These are phyloP conservation scores for Drosophila tropicalis DNA, from an alignment of 1,140 invertebrate species.

Conservation along the genomic window DNA sequence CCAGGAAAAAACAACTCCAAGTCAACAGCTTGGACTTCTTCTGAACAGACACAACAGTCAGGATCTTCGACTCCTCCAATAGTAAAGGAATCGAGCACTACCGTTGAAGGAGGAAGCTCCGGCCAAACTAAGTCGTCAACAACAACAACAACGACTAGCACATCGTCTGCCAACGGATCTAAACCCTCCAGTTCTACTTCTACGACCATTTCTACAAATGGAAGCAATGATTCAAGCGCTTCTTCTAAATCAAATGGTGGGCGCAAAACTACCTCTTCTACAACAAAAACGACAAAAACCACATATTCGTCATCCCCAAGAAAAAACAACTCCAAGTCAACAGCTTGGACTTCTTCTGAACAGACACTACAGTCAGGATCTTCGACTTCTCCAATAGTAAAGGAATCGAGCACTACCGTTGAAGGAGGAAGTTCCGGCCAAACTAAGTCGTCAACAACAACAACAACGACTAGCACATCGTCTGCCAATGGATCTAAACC, in stretches of 20 bases:
- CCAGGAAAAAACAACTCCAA: neutral
- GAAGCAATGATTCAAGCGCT: neutral
- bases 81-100: neutral
- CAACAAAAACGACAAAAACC: constrained; percentile 35
- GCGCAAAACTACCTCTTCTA: constrained; percentile 14
- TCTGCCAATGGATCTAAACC: neutral
- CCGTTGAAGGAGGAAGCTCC: neutral
- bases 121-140: neutral
- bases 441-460: neutral
- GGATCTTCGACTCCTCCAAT: neutral
- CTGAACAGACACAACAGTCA: neutral
- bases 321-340: neutral
- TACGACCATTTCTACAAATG: neutral
- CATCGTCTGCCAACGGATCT: neutral
- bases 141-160: neutral
- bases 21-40: constrained; percentile 10
- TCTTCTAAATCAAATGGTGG: neutral
- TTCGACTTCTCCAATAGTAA: too few species aligned
- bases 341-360: neutral
- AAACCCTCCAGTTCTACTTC: neutral
- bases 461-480: neutral
- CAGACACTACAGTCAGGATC: too few species aligned
- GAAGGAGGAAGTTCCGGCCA: neutral
- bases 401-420: neutral
- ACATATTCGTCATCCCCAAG: neutral